A percentile compares a stretch with the other conserved stretches of the same genome.
phyloP scores from a whole-genome alignment of 2,113 vertebrate genomes.

The Jacana jacana region DNA sequence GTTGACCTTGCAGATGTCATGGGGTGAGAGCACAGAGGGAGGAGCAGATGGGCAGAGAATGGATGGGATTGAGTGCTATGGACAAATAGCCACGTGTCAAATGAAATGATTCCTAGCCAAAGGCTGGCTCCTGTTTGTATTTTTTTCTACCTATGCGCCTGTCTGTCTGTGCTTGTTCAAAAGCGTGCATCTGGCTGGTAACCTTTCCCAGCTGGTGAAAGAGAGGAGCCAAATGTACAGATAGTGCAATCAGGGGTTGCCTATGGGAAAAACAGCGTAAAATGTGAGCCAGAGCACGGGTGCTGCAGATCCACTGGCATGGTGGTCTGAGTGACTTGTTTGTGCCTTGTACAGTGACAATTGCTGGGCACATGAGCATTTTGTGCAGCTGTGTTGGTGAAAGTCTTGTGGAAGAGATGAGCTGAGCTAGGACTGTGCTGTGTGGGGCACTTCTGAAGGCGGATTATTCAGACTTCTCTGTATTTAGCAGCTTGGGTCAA shows the following conservation, averaged over 20 bases:
- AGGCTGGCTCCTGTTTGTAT: not conserved
- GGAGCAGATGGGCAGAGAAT: constrained; percentile 3
- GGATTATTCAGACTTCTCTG: not conserved
- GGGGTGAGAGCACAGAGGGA: not conserved
- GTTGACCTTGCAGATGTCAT: not conserved
- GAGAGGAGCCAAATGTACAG: not conserved
- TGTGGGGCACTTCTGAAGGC: not conserved
- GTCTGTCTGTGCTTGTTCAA: not conserved
- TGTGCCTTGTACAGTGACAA: not conserved
- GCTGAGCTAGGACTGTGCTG: not conserved
- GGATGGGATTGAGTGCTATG: not conserved
- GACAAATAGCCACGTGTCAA: not conserved
- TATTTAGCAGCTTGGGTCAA: not conserved
- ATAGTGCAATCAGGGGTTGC: not conserved
- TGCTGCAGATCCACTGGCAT: not conserved
- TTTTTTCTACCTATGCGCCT: not conserved
- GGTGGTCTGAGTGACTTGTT: not conserved
- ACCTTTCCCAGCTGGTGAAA: not conserved
- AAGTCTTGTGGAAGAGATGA: not conserved
- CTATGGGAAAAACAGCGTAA: not conserved
- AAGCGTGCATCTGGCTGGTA: constrained; percentile 12
- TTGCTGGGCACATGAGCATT: not conserved
- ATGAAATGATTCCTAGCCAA: not conserved
- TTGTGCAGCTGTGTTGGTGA: not conserved
- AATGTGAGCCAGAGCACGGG: not conserved